phyloP scores from a whole-genome alignment of 2,113 vertebrate species.

The Calonectris borealis region DNA sequence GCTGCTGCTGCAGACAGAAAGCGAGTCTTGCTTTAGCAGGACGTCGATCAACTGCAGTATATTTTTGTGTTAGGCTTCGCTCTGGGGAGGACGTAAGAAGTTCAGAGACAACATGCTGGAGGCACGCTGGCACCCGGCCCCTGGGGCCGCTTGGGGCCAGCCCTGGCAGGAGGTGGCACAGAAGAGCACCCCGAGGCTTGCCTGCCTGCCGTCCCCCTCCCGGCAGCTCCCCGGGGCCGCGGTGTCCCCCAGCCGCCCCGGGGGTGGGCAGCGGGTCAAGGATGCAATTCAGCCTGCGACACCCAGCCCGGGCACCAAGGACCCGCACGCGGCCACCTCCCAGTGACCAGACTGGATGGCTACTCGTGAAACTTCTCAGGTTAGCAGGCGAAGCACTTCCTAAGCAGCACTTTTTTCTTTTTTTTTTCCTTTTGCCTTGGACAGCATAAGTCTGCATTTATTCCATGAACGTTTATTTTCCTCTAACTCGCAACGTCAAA shows the following conservation, averaged over 20 bases:
- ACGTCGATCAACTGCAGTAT: not conserved
- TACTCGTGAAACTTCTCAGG: not conserved
- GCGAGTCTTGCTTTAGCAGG: not conserved
- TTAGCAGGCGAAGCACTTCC: not conserved
- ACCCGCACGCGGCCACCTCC: not conserved
- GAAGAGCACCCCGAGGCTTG: not conserved
- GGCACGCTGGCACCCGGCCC: not conserved
- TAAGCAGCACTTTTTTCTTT: not conserved
- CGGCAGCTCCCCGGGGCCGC: rapidly evolving
- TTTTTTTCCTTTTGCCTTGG: not conserved
- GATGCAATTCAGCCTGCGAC: not conserved
- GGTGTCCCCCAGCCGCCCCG: rapidly evolving
- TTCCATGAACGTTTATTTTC: not conserved
- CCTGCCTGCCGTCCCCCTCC: no score
- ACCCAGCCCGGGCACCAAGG: rapidly evolving
- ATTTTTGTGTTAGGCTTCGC: not conserved
- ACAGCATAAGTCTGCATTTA: not conserved
- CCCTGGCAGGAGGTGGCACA: not conserved
- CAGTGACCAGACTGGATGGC: not conserved
- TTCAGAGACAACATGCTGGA: not conserved
- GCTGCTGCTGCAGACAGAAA: not conserved
- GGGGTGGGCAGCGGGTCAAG: not conserved
- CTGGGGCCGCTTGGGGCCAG: rapidly evolving
- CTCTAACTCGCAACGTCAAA: not conserved
- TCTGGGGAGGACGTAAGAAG: not conserved